A percentile compares a stretch with the other conserved stretches of the same genome.
phyloP scores from a whole-genome alignment of 2,113 vertebrate species.

The Ondatra zibethicus region DNA sequence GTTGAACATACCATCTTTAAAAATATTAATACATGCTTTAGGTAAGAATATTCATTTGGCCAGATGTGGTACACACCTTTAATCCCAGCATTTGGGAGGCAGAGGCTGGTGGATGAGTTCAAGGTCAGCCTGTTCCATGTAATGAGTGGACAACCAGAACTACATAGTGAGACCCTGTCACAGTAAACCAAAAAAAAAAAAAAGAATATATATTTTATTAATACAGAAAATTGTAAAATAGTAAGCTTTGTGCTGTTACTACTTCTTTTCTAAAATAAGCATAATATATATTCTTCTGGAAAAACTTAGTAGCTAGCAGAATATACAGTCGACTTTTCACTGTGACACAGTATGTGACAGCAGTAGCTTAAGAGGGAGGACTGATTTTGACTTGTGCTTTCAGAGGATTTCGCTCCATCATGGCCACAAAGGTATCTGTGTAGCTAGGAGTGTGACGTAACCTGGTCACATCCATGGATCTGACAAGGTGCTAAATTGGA shows the following conservation, averaged over 20 bases:
- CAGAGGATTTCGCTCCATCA: not conserved
- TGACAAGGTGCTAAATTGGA: not conserved
- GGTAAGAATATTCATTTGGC: not conserved
- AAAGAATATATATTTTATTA: not conserved
- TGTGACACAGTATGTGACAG: not conserved
- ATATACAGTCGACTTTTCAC: not conserved
- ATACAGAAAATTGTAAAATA: not conserved
- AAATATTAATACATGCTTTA: conserved; percentile 3
- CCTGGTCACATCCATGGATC: not conserved
- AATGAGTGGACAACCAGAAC: not conserved
- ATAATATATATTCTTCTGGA: not conserved
- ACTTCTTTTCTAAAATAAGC: conserved; percentile 17
- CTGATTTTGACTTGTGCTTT: not conserved
- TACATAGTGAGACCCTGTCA: not conserved
- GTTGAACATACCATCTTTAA: not conserved
- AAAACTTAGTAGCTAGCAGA: not conserved
- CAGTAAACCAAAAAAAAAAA: not conserved
- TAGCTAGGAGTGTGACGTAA: not conserved
- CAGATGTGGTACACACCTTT: not conserved
- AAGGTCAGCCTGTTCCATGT: not conserved
- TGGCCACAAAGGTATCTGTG: not conserved
- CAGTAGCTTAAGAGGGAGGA: not conserved
- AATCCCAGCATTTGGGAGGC: not conserved
- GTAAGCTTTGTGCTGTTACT: not conserved
- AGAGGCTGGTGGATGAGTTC: not conserved